phyloP scores from a whole-genome alignment of 2,113 vertebrate species.

The Acanthisitta chloris region DNA sequence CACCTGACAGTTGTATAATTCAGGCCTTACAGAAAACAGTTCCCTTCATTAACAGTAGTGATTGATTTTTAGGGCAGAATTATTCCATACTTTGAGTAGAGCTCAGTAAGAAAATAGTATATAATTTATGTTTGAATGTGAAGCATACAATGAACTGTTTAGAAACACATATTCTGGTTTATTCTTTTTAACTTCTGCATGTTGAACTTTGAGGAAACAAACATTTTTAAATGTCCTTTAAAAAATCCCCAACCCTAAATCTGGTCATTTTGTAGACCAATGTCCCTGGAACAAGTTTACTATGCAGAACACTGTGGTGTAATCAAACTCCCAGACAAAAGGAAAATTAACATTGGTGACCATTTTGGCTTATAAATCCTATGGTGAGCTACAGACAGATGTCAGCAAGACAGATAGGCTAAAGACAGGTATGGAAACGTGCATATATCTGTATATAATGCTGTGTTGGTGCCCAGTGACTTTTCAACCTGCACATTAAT shows the following conservation, averaged over 20 bases:
- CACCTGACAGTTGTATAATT: not conserved
- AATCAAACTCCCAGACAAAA: not conserved
- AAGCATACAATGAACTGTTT: not conserved
- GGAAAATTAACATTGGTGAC: not conserved
- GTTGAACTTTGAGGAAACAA: not conserved
- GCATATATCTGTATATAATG: not conserved
- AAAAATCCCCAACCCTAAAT: not conserved
- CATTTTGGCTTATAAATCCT: not conserved
- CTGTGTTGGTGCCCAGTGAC: not conserved
- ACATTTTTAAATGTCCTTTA: not conserved
- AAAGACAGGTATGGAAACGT: not conserved
- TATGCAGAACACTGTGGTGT: not conserved
- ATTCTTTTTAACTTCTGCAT: not conserved
- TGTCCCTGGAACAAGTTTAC: not conserved
- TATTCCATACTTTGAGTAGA: not conserved
- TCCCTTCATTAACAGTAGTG: not conserved
- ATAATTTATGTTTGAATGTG: not conserved
- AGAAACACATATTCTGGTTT: not conserved
- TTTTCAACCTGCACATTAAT: not conserved
- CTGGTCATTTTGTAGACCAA: not conserved
- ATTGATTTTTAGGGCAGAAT: not conserved
- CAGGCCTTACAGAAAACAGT: not conserved
- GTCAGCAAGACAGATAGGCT: not conserved
- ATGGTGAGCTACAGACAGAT: not conserved
- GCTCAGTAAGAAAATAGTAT: not conserved